phyloP scores from a whole-genome alignment of 2,888 invertebrate genomes.

The Hyalella azteca region DNA sequence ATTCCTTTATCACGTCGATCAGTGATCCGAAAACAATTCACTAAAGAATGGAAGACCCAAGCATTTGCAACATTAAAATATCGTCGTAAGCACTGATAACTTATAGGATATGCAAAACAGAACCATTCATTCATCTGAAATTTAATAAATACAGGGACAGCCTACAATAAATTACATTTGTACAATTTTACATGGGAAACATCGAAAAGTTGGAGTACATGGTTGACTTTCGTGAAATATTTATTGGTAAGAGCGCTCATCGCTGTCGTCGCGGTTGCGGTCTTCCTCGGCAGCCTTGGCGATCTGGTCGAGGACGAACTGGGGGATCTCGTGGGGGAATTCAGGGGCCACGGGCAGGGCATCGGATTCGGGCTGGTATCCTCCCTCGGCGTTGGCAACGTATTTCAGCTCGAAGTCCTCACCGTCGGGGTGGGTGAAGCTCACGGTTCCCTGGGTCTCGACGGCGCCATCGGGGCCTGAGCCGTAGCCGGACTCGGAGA shows the following conservation, averaged over 20 bases:
- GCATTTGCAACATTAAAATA: too few relatives aligned
- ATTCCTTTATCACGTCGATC: too few relatives aligned
- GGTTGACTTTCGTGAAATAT: too few relatives aligned
- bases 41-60: too few relatives aligned
- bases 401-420: neutral
- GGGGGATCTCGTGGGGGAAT: constrained; percentile 41
- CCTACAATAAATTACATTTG: constrained; percentile 8
- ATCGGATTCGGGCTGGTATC: neutral
- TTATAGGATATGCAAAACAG: too few relatives aligned
- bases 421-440: constrained; percentile 35
- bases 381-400: neutral
- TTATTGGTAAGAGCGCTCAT: constrained; percentile 24
- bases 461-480: constrained; percentile 42
- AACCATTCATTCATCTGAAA: too few relatives aligned
- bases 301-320: constrained; percentile 41
- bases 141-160: neutral
- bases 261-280: neutral
- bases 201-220: too few relatives aligned
- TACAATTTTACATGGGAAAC: neutral
- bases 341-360: constrained; percentile 38
- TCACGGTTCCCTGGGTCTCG: constrained; percentile 36
- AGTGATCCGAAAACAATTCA: too few relatives aligned
- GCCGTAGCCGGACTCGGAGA: constrained; percentile 40
- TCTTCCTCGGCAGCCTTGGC: constrained; percentile 36
- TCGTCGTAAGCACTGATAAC: too few relatives aligned